Conservation (phyloP, 2,113 vertebrate species). For the Pelobates fuscus region DNA sequence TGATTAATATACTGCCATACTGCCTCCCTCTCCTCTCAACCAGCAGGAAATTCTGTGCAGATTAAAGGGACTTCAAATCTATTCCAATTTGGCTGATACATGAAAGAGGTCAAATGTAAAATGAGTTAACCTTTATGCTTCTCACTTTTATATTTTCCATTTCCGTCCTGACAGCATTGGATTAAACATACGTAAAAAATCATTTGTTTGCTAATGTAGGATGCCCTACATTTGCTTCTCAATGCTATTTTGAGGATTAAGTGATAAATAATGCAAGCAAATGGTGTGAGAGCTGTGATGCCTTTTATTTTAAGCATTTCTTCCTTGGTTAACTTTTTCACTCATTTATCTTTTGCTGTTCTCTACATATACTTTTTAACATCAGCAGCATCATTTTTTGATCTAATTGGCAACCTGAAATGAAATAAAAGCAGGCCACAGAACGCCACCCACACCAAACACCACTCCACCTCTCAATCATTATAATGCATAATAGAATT, state of each 20-base stretch:
- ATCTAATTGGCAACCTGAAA: background rate
- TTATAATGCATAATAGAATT: too few species aligned
- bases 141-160: slow-evolving; percentile 27
- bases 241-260: slow-evolving; percentile 38
- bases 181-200: slow-evolving; percentile 44
- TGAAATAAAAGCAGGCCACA: too few species aligned
- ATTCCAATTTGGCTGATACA: slow-evolving; percentile 28
- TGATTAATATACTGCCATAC: slow-evolving; percentile 13
- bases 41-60: slow-evolving; percentile 17
- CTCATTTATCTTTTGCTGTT: background rate
- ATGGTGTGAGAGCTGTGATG: slow-evolving; percentile 30
- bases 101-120: slow-evolving; percentile 39
- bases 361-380: background rate
- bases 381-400: background rate
- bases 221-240: slow-evolving; percentile 46
- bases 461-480: too few species aligned
- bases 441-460: too few species aligned
- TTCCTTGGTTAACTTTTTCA: background rate
- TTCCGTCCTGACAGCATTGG: slow-evolving; percentile 3
- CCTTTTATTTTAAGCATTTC: slow-evolving; percentile 18
- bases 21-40: background rate
- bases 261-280: slow-evolving; percentile 48
- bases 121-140: slow-evolving; percentile 31
- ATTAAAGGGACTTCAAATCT: slow-evolving; percentile 22
- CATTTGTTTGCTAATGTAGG: slow-evolving; percentile 46